Conservation (phyloP, 2,113 vertebrate genomes). For the Barbus barbus region DNA sequence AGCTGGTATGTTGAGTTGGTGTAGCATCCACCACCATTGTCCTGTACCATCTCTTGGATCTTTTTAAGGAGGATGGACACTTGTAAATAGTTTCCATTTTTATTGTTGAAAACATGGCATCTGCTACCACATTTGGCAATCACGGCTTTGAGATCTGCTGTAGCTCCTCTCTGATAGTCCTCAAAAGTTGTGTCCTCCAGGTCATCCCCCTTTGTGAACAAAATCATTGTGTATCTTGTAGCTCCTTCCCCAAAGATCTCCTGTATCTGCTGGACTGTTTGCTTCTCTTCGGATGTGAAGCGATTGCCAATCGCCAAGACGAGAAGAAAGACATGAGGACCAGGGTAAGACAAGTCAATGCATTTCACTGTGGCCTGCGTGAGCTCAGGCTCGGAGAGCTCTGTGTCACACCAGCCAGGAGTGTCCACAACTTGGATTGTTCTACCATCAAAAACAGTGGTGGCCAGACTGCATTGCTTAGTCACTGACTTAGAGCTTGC, state of each 20-base stretch:
- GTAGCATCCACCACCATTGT: conserved; percentile 2
- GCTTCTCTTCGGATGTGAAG: conserved; percentile 16
- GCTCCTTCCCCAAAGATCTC: conserved; percentile 33
- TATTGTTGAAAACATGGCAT: conserved; percentile 43
- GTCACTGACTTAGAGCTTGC: neutral
- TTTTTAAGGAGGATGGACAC: neutral
- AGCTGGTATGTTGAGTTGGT: conserved; percentile 24
- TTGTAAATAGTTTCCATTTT: neutral
- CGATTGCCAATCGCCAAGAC: neutral
- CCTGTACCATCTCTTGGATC: neutral
- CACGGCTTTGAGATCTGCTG: neutral
- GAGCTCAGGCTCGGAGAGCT: neutral
- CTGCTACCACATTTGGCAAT: neutral
- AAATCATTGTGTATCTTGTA: conserved; percentile 26
- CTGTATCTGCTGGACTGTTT: conserved; percentile 19
- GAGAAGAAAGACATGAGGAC: conserved; percentile 38
- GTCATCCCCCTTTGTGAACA: conserved; percentile 35
- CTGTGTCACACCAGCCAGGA: conserved; percentile 46
- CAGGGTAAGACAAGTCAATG: conserved; percentile 29
- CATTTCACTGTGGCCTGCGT: conserved; percentile 1
- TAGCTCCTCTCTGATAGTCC: neutral
- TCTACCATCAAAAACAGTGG: neutral
- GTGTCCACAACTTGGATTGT: conserved; percentile 37
- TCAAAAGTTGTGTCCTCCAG: neutral
- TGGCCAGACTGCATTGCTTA: neutral